phyloP scores from a whole-genome alignment of 2,888 invertebrate species.

The Aleiodes alternator region DNA sequence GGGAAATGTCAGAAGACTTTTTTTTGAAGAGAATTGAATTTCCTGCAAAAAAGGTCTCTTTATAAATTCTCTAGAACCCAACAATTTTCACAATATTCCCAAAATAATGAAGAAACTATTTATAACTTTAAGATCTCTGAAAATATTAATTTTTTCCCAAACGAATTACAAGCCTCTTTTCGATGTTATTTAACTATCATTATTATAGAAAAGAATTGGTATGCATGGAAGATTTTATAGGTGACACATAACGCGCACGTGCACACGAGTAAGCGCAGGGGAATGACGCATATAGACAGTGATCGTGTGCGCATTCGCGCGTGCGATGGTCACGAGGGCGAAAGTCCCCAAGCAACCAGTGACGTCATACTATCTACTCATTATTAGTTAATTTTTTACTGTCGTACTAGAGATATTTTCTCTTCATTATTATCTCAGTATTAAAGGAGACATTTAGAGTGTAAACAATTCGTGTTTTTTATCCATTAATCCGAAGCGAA shows the following conservation, averaged over 20 bases:
- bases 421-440: not conserved
- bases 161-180: too few species aligned
- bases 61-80: too few species aligned
- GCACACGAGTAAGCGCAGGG: constrained; percentile 7
- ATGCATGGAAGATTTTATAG: constrained; percentile 51
- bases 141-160: too few species aligned
- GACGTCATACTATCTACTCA: constrained; percentile 48
- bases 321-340: constrained; percentile 48
- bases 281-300: constrained; percentile 4
- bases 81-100: not conserved
- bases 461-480: too few species aligned
- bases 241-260: constrained; percentile 52
- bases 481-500: constrained; percentile 1
- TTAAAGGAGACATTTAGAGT: constrained; percentile 8
- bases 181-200: too few species aligned
- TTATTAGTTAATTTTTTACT: too few species aligned
- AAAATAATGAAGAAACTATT: not conserved
- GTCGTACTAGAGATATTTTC: not conserved
- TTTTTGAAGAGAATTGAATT: too few species aligned
- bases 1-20: not conserved
- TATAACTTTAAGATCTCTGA: too few species aligned
- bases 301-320: constrained; percentile 23
- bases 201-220: constrained; percentile 15
- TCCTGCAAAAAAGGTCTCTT: too few species aligned
- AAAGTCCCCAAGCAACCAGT: constrained; percentile 55